A percentile compares a stretch with the other conserved stretches of the same genome.
Conservation (phyloP, 2,888 invertebrate species). For the Sinhomidia bicolor region DNA sequence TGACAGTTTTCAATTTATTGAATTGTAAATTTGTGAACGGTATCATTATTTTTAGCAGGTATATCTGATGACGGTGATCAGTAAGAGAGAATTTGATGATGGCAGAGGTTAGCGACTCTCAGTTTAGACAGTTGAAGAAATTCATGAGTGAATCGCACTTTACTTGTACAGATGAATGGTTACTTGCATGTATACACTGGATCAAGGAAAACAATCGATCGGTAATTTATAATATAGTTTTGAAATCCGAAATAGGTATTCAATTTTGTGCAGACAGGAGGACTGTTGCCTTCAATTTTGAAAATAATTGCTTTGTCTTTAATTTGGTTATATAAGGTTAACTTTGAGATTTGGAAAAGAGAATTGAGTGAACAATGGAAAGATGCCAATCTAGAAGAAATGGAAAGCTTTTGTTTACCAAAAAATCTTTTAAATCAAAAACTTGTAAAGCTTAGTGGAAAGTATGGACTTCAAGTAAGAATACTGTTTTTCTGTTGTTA, state of each 20-base stretch:
- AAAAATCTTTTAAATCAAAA: slow-evolving; percentile 83
- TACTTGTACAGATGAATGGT: slow-evolving; percentile 77
- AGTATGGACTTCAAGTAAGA: slow-evolving; percentile 84
- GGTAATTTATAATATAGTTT: slow-evolving; percentile 34
- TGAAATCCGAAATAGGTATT: neutral
- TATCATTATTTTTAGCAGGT: no score
- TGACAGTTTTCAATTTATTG: no score
- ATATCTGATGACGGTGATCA: neutral
- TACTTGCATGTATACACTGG: slow-evolving; percentile 75
- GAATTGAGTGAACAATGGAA: slow-evolving; percentile 87
- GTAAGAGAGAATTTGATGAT: neutral
- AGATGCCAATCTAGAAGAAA: slow-evolving; percentile 85
- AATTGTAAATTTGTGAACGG: no score
- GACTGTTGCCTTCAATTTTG: neutral
- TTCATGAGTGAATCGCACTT: slow-evolving; percentile 60
- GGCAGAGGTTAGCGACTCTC: neutral
- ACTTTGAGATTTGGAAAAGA: slow-evolving; percentile 80
- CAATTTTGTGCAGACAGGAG: neutral
- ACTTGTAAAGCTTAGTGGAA: slow-evolving; percentile 83
- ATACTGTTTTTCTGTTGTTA: no score
- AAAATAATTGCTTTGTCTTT: neutral
- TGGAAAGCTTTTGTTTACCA: slow-evolving; percentile 86
- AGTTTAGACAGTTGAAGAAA: slow-evolving; percentile 52
- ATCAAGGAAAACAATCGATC: slow-evolving; percentile 63
- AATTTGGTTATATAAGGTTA: no score